Evolutionary conservation across 2,113 vertebrate species (phyloP).

Genomic region (Turnix velox): DNA sequence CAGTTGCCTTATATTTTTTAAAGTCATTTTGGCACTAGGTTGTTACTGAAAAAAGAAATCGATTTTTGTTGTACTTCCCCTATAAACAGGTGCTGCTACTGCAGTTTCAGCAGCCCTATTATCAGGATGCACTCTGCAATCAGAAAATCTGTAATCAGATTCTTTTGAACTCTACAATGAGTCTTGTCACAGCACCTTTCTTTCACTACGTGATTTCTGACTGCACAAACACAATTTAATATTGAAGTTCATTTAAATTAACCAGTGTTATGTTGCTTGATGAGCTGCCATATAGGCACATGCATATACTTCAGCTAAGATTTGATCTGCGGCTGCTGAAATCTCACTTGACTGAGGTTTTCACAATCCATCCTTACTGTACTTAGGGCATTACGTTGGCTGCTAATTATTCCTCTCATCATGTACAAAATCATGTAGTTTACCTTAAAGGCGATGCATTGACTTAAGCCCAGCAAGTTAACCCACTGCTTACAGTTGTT

Average conservation of each 20-base stretch:
- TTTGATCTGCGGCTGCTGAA: constrained; percentile 38
- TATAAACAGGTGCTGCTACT: not conserved
- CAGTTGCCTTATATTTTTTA: not conserved
- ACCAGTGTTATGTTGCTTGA: not conserved
- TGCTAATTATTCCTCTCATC: constrained; percentile 57
- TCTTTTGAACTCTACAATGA: constrained; percentile 13
- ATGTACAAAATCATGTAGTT: constrained; percentile 55
- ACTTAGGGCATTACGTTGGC: constrained; percentile 7
- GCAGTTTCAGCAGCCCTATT: not conserved
- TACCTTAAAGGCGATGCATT: constrained; percentile 44
- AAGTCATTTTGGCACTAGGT: not conserved
- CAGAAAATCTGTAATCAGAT: constrained; percentile 29
- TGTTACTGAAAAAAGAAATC: not conserved
- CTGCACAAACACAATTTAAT: constrained; percentile 31
- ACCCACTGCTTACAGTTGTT: constrained; percentile 6
- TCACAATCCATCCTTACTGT: constrained; percentile 38
- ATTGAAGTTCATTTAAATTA: constrained; percentile 27
- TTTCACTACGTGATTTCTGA: not conserved
- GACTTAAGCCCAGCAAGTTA: constrained; percentile 24
- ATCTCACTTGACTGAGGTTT: constrained; percentile 55
- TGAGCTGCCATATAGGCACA: constrained; percentile 31
- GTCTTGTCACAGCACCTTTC: constrained; percentile 5
- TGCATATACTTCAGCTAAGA: constrained; percentile 6
- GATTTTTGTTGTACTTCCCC: not conserved
- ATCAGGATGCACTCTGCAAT: not conserved